Evolutionary conservation across 2,113 vertebrate genomes (phyloP), one percentile per base, ranked within the genome.

Genomic region (Hydropotes inermis): DNA sequence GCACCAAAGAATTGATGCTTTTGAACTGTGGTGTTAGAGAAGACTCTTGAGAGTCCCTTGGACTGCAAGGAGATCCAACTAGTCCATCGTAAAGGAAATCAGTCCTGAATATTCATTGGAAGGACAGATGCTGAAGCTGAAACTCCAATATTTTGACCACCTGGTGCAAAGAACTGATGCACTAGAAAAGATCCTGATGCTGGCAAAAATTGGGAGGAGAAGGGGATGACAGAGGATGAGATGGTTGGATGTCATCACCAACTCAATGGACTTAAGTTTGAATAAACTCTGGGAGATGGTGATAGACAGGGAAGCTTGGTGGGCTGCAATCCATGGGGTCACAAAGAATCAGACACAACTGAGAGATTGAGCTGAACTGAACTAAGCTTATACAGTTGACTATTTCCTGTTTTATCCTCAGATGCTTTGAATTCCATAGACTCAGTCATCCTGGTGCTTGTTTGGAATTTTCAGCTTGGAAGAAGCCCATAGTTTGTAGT

Each of bases 371-470:
- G 39, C 36, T 39, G 36, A 39, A 25, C 36, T 23, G n/a, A 58
- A 58, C 25, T 47, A 7, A 93, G 87, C 15, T 67, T 97, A 11
- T 25, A 91, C 5, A 88, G 33, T 78, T 91, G 9, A 87, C n/a
- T 52, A 83, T 67, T 93, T 81, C 17, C 13, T 70, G 19, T 61
- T 91, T 92, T 87, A 47, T 87, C 74, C 23, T 96, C 19, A 57
- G 45, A 47, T 87, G 30, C 25, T 94, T 94, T 61, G 14, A 96
- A 94, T 70, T 64, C 64, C 15, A 50, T 28, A 54, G 15, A 89
- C 36, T 1, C 11, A 86, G 55, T 39, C 45, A 61, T 82, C 7
- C 43, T 92, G 4, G 19, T 85, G 11, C 3, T 87, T 21, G 23
- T 52, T 52, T 76, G 28, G 15, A 15, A 30, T 52, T 91, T 96